Evolutionary conservation across 1,140 invertebrate species (phyloP).

Genomic region (Saxidomus purpurata): DNA sequence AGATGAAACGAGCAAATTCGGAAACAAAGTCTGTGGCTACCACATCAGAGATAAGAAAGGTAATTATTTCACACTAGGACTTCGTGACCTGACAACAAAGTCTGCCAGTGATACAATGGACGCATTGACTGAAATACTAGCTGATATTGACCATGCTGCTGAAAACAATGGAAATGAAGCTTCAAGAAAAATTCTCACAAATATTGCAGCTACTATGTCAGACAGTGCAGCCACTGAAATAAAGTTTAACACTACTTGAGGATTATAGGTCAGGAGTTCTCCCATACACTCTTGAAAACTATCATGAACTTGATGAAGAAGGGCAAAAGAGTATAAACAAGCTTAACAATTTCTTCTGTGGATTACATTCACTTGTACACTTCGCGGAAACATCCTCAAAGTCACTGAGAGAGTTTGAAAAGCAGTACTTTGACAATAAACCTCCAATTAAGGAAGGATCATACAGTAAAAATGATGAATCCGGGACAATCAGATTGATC

Average conservation of each 20-base stretch:
- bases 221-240: constrained; percentile 26
- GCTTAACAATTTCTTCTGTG: constrained; percentile 44
- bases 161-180: background rate
- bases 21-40: constrained; percentile 35
- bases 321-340: background rate
- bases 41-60: constrained; percentile 14
- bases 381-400: constrained; percentile 6
- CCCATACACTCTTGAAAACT: constrained; percentile 34
- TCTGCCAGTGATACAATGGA: constrained; percentile 28
- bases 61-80: constrained; percentile 22
- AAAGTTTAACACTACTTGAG: constrained; percentile 42
- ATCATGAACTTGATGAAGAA: constrained; percentile 14
- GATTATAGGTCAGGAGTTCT: constrained; percentile 15
- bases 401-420: constrained; percentile 11
- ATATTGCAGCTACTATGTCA: constrained; percentile 40
- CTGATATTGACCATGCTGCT: constrained; percentile 25
- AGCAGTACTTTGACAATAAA: background rate
- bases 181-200: constrained; percentile 29
- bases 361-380: constrained; percentile 37
- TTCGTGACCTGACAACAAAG: constrained; percentile 33
- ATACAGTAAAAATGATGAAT: constrained; percentile 40
- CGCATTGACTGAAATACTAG: constrained; percentile 29
- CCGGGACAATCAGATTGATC: constrained; percentile 2
- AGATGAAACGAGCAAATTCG: constrained; percentile 37
- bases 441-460: constrained; percentile 18